Percentiles rank a stretch among this genome's conserved stretches.
phyloP scores from a whole-genome alignment of 2,888 invertebrate genomes.

The Epiblema foenella region DNA sequence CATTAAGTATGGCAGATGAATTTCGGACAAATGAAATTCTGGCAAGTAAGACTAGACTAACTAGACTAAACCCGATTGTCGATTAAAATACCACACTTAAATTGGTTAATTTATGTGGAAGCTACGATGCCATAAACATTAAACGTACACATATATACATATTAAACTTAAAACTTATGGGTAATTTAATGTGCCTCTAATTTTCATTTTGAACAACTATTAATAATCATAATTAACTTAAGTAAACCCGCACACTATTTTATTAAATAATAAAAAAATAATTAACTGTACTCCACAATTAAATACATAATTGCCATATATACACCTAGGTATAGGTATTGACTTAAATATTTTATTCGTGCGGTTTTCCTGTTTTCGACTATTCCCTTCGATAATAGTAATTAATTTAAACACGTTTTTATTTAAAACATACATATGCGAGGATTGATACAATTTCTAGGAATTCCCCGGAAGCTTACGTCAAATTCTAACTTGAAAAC shows the following conservation, averaged over 20 bases:
- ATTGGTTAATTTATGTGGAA: too few relatives aligned
- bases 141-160: too few relatives aligned
- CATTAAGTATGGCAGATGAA: too few relatives aligned
- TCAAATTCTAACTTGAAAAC: not conserved
- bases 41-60: too few relatives aligned
- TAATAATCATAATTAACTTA: too few relatives aligned
- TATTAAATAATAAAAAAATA: not conserved
- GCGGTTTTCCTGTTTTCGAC: conserved; percentile 47
- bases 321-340: not conserved
- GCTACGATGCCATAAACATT: too few relatives aligned
- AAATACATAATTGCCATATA: conserved; percentile 22
- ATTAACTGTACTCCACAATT: not conserved
- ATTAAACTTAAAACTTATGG: too few relatives aligned
- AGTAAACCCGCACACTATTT: not conserved
- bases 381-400: conserved; percentile 11
- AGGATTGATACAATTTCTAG: not conserved
- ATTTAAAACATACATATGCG: not conserved
- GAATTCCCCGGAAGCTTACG: not conserved
- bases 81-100: too few relatives aligned
- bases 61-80: too few relatives aligned
- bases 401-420: conserved; percentile 14
- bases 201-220: too few relatives aligned
- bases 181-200: too few relatives aligned
- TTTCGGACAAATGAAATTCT: too few relatives aligned
- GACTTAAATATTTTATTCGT: conserved; percentile 41